Percentiles rank a stretch among this genome's conserved stretches.
Evolutionary conservation across 2,113 vertebrate species (phyloP).

Genomic region (Eupsittula cactorum): DNA sequence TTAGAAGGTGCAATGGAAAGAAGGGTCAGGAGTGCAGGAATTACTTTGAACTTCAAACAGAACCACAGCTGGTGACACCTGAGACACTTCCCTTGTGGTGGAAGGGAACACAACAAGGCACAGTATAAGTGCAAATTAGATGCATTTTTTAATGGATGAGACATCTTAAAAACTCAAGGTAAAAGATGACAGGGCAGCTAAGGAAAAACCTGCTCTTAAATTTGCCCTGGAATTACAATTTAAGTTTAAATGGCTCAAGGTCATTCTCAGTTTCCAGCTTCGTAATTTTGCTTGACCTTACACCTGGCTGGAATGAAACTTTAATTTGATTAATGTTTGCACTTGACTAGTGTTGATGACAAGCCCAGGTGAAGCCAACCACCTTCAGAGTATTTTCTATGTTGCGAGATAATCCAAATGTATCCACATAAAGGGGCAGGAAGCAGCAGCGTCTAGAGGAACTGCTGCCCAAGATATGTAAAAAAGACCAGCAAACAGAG

Average conservation of each 20-base stretch:
- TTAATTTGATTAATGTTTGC: not conserved
- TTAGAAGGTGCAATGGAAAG: not conserved
- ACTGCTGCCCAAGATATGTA: not conserved
- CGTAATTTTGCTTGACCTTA: constrained; percentile 25
- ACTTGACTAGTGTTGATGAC: not conserved
- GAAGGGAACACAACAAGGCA: not conserved
- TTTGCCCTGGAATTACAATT: not conserved
- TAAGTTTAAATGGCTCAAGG: not conserved
- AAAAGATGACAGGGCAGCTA: not conserved
- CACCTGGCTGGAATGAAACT: not conserved
- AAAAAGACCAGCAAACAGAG: not conserved
- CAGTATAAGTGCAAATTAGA: not conserved
- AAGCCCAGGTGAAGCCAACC: not conserved
- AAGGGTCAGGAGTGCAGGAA: not conserved
- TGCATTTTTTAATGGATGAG: not conserved
- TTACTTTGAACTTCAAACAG: not conserved
- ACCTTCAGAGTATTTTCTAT: not conserved
- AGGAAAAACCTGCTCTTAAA: not conserved
- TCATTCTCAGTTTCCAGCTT: not conserved
- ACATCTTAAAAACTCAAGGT: not conserved
- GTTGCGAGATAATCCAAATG: not conserved
- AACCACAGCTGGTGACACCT: not conserved
- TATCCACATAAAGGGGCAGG: not conserved
- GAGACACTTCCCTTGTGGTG: not conserved
- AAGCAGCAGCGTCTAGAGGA: not conserved